Evolutionary conservation across 2,113 vertebrate genomes (phyloP).

Genomic region (Arvicanthis niloticus): DNA sequence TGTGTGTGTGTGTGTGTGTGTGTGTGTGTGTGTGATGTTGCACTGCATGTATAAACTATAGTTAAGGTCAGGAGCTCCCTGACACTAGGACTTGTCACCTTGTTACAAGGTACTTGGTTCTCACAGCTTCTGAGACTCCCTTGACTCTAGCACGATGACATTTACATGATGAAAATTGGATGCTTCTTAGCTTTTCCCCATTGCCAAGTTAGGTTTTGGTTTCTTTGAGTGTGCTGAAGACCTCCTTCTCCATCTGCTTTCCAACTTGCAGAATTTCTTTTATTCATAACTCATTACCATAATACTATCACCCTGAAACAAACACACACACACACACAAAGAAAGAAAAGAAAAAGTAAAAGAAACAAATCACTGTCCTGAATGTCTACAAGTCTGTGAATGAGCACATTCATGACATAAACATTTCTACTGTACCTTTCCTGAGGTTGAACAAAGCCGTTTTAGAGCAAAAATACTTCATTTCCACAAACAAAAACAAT

Average conservation of each 20-base stretch:
- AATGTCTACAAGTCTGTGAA: not conserved
- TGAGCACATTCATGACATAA: not conserved
- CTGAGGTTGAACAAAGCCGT: not conserved
- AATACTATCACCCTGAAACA: not conserved
- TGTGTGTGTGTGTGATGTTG: not conserved
- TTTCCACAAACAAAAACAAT: constrained; percentile 52
- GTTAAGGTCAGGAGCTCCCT: not conserved
- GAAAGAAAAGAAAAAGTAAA: too few species aligned
- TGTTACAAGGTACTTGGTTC: not conserved
- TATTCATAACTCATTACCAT: not conserved
- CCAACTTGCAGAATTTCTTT: not conserved
- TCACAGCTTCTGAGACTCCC: not conserved
- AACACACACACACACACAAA: not conserved
- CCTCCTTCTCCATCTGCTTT: constrained; percentile 32
- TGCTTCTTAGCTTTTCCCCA: not conserved
- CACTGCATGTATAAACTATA: not conserved
- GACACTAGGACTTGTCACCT: not conserved
- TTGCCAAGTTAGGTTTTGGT: not conserved
- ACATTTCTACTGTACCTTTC: not conserved
- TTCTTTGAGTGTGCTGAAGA: not conserved
- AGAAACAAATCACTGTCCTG: not conserved
- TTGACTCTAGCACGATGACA: not conserved
- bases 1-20: not conserved
- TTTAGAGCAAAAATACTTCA: constrained; percentile 26
- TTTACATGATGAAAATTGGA: not conserved